Base-by-base conservation (phyloP, 2,113 vertebrate genomes). In the Anguilla japonica region DNA sequence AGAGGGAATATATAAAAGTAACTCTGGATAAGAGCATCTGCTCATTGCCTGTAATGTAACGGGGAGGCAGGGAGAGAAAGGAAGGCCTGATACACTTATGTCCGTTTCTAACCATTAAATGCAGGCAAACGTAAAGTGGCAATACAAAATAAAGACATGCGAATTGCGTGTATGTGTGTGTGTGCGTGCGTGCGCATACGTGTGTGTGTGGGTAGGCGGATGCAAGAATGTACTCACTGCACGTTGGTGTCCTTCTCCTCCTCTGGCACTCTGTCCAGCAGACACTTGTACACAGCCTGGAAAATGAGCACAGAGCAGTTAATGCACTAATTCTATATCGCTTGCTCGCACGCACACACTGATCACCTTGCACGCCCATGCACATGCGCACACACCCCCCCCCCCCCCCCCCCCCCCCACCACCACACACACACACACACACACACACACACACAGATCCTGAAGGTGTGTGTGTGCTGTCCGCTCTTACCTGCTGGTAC, bases 281-380 rank as follows among this genome's bases (percentile, higher is more conserved):
- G 94, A 88, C 97, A 98, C 92, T 96, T 98, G 92, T 97, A 98
- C 15, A 98, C 97, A 22, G 97, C 97, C 97, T 97, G 88, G 7
- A 84, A 39, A 87, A 14, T 85, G 9, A 90, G 80, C 46, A 83
- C 39, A 87, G 46, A 29, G 75, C 0, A 2, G 53, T 13, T 15
- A 85, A 63, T 71, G 39, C 26, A 39, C 8, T 26, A 50, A 29
- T 75, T 9, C 26, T n/a, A 34, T 11, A 9, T 53, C 71, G 1
- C 6, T 1, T 6, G 57, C 87, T 16, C 39, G 71, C 46, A 57
- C 50, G 1, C 0, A 18, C 71, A 41, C 18, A 40, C 79, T 46
- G 6, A 81, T 7, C 1, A 79, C 11, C 6, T 15, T 56, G 53
- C 53, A 56, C 53, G 15, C 53, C 8, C 53, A 56, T 3, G 15